Evolutionary conservation across 2,113 vertebrate species (phyloP).

Genomic region (Notothenia coriiceps): DNA sequence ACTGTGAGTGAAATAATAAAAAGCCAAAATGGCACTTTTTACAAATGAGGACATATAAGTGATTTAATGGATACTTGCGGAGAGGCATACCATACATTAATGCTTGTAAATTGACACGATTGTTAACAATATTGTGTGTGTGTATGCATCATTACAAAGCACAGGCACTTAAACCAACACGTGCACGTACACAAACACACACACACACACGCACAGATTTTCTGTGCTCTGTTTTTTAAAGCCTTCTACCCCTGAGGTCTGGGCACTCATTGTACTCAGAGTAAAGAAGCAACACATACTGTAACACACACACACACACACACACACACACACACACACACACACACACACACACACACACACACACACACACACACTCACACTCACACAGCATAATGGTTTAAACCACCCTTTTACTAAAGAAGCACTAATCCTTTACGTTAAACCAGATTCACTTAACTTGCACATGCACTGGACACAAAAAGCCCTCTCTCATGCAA

Average conservation of each 20-base stretch:
- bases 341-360: slow-evolving; percentile 17
- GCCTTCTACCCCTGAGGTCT: slow-evolving; percentile 70
- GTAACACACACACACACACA: not conserved
- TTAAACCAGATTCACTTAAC: slow-evolving; percentile 63
- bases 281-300: slow-evolving; percentile 14
- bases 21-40: not conserved
- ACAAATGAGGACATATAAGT: slow-evolving; percentile 2
- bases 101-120: slow-evolving; percentile 22
- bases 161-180: not conserved
- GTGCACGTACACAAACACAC: slow-evolving; percentile 32
- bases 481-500: slow-evolving; percentile 35
- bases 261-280: slow-evolving; percentile 62
- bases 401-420: slow-evolving; percentile 61
- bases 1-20: not conserved
- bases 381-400: slow-evolving; percentile 35
- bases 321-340: not conserved
- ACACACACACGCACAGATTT: slow-evolving; percentile 54
- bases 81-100: slow-evolving; percentile 16
- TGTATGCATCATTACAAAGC: slow-evolving; percentile 36
- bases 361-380: slow-evolving; percentile 13
- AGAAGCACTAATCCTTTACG: slow-evolving; percentile 65
- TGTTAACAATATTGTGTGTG: slow-evolving; percentile 3
- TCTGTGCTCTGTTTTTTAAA: slow-evolving; percentile 78
- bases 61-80: not conserved
- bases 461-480: slow-evolving; percentile 33